Conservation (phyloP, 2,113 vertebrate genomes). For the Heterochromis multidens region DNA sequence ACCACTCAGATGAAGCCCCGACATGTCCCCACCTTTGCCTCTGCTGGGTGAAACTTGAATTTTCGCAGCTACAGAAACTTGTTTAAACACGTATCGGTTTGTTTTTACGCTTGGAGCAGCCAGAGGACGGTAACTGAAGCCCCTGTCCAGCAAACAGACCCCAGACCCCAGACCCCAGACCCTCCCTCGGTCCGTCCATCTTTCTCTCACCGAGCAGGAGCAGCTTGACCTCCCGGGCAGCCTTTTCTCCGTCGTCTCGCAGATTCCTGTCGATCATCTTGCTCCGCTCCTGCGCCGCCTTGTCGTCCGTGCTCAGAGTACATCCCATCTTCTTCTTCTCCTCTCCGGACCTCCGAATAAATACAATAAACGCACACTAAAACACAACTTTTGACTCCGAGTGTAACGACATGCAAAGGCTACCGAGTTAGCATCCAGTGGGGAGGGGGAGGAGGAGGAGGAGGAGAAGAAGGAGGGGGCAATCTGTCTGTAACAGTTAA, state of each 20-base stretch:
- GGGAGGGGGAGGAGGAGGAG: not conserved
- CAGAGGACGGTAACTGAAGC: not conserved
- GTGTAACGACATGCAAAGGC: slow-evolving; percentile 56
- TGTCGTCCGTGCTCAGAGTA: slow-evolving; percentile 94
- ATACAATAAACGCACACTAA: slow-evolving; percentile 17
- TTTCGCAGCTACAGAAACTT: not conserved
- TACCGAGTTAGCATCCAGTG: slow-evolving; percentile 69
- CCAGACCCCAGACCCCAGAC: not conserved
- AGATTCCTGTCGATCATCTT: slow-evolving; percentile 98
- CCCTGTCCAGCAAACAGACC: not conserved
- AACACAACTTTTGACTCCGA: slow-evolving; percentile 50
- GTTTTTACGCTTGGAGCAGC: not conserved
- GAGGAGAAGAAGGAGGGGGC: not conserved
- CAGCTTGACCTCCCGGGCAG: slow-evolving; percentile 94
- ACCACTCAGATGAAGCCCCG: not conserved
- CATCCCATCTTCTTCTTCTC: slow-evolving; percentile 85
- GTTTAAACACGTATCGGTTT: not conserved
- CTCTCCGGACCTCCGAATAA: slow-evolving; percentile 33
- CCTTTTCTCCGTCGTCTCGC: slow-evolving; percentile 94
- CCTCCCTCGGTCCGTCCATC: slow-evolving; percentile 18
- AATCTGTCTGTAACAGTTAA: slow-evolving; percentile 12
- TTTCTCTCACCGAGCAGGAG: slow-evolving; percentile 91
- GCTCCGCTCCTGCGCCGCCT: slow-evolving; percentile 94
- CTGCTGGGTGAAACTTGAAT: not conserved
- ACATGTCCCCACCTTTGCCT: not conserved